Evolutionary conservation across 2,888 invertebrate species (phyloP), one percentile per base, ranked within the genome.

Genomic region (Latrodectus hesperus): DNA sequence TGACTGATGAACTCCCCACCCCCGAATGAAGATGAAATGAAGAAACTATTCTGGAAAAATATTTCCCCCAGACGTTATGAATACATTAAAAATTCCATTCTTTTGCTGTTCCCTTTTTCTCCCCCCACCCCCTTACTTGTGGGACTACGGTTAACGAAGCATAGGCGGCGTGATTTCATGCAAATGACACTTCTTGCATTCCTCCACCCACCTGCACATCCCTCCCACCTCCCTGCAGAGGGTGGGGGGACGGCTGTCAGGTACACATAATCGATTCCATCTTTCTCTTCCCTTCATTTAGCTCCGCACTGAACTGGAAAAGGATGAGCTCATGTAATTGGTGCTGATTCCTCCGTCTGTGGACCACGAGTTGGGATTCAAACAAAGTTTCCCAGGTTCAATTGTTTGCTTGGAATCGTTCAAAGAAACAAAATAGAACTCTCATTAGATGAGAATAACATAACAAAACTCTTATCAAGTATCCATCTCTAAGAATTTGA

Each of bases 161-260:
- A 55, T 77, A 38, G 52, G 60, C 64, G 77, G 84, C 78, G 77
- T 78, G 84, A 84, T 84, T 84, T 73, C 67, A 84, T 84, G 84
- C 72, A 84, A 84, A 84, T 78, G 84, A 73, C 84, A 84, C 78
- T 84, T 78, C 77, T 17, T 53, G 11, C 67, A 72, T 71, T 72
- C 51, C 65, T 17, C 55, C 26, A 22, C 53, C 72, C 11, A 17
- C 65, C 17, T 22, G 3, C 72, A 49, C 17, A 51, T n/a, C 53
- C 26, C 11, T 26, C n/a, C 55, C 12, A 74, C 55, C 60, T 53
- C 17, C 26, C 22, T 55, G 6, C n/a, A 26, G 53, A 73, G 55
- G 55, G 12, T 60, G 38, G 60, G 65, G 65, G 53, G 60, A 17
- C 12, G 22, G 16, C 78, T 79, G 79, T 79, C 79, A 79, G 79